A percentile compares a stretch with the other conserved stretches of the same genome.
Conservation (phyloP, 92 coral and sea anemone species). For the Porites rus region DNA sequence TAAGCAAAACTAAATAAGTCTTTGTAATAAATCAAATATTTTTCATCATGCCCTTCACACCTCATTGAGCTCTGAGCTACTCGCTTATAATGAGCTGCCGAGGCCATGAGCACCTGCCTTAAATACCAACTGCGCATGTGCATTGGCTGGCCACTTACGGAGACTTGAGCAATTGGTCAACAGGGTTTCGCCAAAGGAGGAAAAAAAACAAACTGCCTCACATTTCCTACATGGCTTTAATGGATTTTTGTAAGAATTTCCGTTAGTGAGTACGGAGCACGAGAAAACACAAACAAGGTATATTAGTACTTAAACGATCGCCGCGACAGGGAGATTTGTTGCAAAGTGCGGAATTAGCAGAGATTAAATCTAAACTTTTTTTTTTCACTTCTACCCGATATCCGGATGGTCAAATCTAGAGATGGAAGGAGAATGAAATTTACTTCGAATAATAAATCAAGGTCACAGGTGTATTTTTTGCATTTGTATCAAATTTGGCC, state of each 20-base stretch:
- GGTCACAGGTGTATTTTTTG: conserved; percentile 38
- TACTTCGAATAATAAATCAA: conserved; percentile 50
- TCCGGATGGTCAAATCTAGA: conserved; percentile 62
- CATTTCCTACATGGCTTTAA: conserved; percentile 28
- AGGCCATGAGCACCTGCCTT: conserved; percentile 84
- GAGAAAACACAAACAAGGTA: conserved; percentile 17
- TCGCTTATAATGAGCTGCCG: conserved; percentile 87
- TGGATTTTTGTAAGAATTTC: background rate
- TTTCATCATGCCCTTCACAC: conserved; percentile 99
- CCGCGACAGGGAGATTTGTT: conserved; percentile 38
- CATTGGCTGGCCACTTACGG: conserved; percentile 68
- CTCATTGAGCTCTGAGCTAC: conserved; percentile 83
- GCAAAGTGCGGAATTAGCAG: conserved; percentile 48
- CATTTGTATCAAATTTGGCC: conserved; percentile 51
- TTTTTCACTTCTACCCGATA: conserved; percentile 30
- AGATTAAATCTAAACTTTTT: conserved; percentile 44
- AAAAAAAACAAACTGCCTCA: background rate
- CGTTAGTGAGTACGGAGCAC: background rate
- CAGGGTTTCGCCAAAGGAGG: conserved; percentile 20
- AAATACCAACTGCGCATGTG: conserved; percentile 72
- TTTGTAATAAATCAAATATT: conserved; percentile 99
- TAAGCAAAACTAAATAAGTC: conserved; percentile 98
- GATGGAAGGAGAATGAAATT: conserved; percentile 44
- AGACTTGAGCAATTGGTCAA: conserved; percentile 67
- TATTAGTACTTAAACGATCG: conserved; percentile 15